phyloP scores from a whole-genome alignment of 2,797 vertebrate species.

The Danio aesculapii region DNA sequence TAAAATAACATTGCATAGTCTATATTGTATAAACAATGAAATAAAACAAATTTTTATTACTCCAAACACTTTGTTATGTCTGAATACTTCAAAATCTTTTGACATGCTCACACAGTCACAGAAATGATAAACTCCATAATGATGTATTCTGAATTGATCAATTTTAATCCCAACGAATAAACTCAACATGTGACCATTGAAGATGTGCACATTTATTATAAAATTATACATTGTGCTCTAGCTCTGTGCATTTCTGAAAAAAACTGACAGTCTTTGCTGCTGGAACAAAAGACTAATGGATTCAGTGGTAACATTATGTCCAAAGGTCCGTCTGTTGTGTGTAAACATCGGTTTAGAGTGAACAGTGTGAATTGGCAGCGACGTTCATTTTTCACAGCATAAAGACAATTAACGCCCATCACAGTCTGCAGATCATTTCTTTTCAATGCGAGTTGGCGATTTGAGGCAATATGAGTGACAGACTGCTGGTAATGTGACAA shows the following conservation, averaged over 20 bases:
- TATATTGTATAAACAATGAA: too few species aligned
- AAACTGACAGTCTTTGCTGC: slow-evolving; percentile 65
- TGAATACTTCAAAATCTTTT: too few species aligned
- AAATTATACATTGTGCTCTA: not conserved
- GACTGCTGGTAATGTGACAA: slow-evolving; percentile 10
- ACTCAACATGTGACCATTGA: too few species aligned
- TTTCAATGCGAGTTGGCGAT: not conserved
- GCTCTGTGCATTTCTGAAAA: slow-evolving; percentile 69
- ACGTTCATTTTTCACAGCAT: slow-evolving; percentile 15
- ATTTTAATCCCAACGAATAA: too few species aligned
- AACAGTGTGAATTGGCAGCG: slow-evolving; percentile 30
- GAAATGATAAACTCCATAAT: too few species aligned
- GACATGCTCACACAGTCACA: too few species aligned
- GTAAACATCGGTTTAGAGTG: slow-evolving; percentile 69
- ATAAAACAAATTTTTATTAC: too few species aligned
- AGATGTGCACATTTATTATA: too few species aligned
- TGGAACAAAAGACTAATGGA: slow-evolving; percentile 79
- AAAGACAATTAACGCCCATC: slow-evolving; percentile 40
- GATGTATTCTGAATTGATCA: too few species aligned
- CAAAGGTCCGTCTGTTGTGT: slow-evolving; percentile 68
- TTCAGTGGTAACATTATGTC: slow-evolving; percentile 71
- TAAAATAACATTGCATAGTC: too few species aligned
- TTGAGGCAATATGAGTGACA: not conserved
- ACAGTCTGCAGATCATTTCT: not conserved
- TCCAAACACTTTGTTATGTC: too few species aligned